phyloP scores from a whole-genome alignment of 2,888 invertebrate species.

The Patella pellucida region DNA sequence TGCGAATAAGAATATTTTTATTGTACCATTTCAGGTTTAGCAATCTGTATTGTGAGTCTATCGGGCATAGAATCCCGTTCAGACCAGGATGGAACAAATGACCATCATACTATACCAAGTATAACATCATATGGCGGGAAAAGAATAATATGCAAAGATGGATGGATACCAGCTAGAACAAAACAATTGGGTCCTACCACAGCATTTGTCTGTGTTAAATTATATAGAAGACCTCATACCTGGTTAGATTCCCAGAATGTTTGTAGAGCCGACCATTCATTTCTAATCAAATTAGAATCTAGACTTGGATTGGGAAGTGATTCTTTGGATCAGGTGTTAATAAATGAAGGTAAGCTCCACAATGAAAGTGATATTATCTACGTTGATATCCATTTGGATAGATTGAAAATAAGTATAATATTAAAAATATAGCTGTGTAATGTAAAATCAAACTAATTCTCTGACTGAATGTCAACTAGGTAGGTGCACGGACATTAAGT shows the following conservation, averaged over 20 bases:
- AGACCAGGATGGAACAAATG: neutral
- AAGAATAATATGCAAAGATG: slow-evolving; percentile 19
- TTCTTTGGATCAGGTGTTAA: slow-evolving; percentile 32
- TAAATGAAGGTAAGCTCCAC: slow-evolving; percentile 24
- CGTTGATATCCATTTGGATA: no score
- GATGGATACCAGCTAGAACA: slow-evolving; percentile 16
- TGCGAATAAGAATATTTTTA: no score
- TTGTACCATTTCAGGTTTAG: no score
- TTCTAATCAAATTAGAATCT: slow-evolving; percentile 48
- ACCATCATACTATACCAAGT: neutral
- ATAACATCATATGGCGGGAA: neutral
- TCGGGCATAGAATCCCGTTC: no score
- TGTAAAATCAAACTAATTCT: no score
- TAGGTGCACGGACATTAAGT: no score
- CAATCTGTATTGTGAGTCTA: no score
- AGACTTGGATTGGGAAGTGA: slow-evolving; percentile 33
- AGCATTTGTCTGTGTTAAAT: slow-evolving; percentile 39
- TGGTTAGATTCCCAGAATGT: slow-evolving; percentile 45
- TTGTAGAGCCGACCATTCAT: slow-evolving; percentile 45
- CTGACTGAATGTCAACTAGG: no score
- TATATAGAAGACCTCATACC: slow-evolving; percentile 37
- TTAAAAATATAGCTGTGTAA: no score
- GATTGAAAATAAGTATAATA: no score
- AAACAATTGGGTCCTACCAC: slow-evolving; percentile 10
- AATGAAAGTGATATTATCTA: no score